These are phyloP conservation scores for Drosophila burlai DNA, from an alignment of 1,140 invertebrate species.

Conservation along the genomic window DNA sequence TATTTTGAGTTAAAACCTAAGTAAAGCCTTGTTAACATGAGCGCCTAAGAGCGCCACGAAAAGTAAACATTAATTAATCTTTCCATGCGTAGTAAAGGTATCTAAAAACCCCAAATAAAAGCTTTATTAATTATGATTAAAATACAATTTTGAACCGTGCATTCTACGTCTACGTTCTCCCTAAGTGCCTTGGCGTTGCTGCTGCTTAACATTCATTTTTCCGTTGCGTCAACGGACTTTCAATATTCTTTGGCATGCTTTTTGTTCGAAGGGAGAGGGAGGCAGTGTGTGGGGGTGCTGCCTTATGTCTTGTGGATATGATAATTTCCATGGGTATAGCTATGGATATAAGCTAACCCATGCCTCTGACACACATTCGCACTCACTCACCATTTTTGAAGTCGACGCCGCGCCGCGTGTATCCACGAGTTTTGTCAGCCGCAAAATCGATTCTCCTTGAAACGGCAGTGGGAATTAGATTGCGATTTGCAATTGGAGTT, in stretches of 20 bases:
- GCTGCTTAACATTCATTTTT: conserved; percentile 71
- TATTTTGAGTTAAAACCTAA: background rate
- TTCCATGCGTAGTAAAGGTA: background rate
- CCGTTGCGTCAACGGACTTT: conserved; percentile 71
- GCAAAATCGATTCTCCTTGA: conserved; percentile 48
- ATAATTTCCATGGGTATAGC: conserved; percentile 29
- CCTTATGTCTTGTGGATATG: conserved; percentile 18
- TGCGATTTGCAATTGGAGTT: conserved; percentile 14
- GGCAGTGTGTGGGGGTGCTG: conserved; percentile 2
- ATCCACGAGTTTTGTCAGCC: conserved; percentile 33
- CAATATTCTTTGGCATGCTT: conserved; percentile 72
- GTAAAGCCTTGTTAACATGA: background rate
- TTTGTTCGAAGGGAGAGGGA: conserved; percentile 14
- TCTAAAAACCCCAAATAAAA: background rate
- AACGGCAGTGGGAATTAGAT: conserved; percentile 27
- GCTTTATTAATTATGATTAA: background rate
- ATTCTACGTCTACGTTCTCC: conserved; percentile 52
- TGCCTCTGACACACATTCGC: conserved; percentile 56
- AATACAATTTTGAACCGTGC: conserved; percentile 11
- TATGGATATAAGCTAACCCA: background rate
- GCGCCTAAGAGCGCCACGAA: background rate
- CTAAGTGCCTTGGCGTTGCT: conserved; percentile 23
- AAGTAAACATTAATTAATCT: background rate
- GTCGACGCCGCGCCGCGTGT: conserved; percentile 42
- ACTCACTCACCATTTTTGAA: conserved; percentile 59